These are phyloP conservation scores for Decapterus maruadsi DNA, from an alignment of 2,797 vertebrate genomes.

Conservation along the genomic window DNA sequence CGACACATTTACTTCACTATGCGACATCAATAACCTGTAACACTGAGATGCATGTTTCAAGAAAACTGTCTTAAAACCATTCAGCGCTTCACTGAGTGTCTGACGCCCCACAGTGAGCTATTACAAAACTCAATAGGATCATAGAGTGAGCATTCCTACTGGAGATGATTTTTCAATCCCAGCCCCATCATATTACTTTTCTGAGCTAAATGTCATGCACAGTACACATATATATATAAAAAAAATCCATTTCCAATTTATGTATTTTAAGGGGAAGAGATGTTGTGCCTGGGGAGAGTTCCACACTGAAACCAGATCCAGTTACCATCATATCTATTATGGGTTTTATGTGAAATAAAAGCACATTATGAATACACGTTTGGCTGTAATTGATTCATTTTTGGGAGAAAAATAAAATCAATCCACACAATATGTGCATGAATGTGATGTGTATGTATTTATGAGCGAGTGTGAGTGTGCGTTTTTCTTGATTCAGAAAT, in stretches of 20 bases:
- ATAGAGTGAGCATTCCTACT: conserved; percentile 48
- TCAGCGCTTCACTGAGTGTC: conserved; percentile 37
- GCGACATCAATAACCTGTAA: conserved; percentile 37
- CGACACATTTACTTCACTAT: conserved; percentile 46
- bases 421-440: conserved; percentile 25
- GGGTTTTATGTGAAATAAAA: conserved; percentile 61
- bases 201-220: conserved; percentile 72
- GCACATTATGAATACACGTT: conserved; percentile 67
- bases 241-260: conserved; percentile 80
- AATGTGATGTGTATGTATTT: conserved; percentile 15
- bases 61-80: conserved; percentile 38
- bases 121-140: conserved; percentile 63
- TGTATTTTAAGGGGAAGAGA: conserved; percentile 58
- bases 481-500: conserved; percentile 61
- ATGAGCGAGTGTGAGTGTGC: conserved; percentile 22
- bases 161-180: conserved; percentile 67
- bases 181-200: conserved; percentile 68
- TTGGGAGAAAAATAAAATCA: conserved; percentile 8
- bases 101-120: conserved; percentile 57
- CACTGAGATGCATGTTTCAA: conserved; percentile 41
- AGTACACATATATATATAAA: conserved; percentile 41
- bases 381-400: conserved; percentile 77
- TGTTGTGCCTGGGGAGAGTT: conserved; percentile 47
- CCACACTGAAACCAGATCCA: conserved; percentile 35
- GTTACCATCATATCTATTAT: conserved; percentile 38